These are phyloP conservation scores for Parambassis ranga DNA, from an alignment of 2,797 vertebrate genomes.

Conservation along the genomic window DNA sequence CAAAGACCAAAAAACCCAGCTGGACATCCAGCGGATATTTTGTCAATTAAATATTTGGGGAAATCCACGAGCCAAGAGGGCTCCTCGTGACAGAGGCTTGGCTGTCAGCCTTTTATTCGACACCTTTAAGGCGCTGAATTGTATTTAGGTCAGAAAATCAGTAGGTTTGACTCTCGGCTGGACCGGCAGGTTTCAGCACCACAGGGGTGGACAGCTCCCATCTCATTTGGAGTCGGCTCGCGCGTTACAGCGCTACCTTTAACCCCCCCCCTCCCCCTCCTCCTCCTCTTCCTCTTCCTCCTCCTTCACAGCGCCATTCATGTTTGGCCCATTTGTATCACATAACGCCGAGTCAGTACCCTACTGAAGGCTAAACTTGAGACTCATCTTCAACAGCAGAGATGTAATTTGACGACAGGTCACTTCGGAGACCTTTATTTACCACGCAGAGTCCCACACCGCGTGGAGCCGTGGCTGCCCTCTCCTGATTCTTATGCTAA, in stretches of 20 bases:
- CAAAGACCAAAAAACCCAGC: slow-evolving; percentile 11
- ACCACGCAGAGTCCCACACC: background rate
- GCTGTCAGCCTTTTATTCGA: background rate
- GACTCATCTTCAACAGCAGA: slow-evolving; percentile 6
- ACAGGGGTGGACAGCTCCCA: slow-evolving; percentile 59
- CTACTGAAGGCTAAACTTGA: slow-evolving; percentile 31
- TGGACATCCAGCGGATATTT: slow-evolving; percentile 21
- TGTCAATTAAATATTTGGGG: slow-evolving; percentile 21
- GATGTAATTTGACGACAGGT: slow-evolving; percentile 26
- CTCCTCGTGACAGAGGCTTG: slow-evolving; percentile 1
- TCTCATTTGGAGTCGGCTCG: slow-evolving; percentile 26
- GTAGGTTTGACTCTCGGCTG: background rate
- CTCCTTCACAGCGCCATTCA: slow-evolving; percentile 20
- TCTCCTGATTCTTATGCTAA: slow-evolving; percentile 4
- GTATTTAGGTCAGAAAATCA: slow-evolving; percentile 3
- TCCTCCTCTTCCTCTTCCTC: background rate
- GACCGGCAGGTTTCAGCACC: slow-evolving; percentile 61
- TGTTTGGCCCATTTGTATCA: slow-evolving; percentile 44
- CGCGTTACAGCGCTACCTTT: slow-evolving; percentile 10
- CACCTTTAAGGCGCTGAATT: slow-evolving; percentile 4
- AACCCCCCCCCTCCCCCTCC: background rate
- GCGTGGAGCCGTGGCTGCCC: background rate
- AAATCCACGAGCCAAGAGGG: background rate
- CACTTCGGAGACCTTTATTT: slow-evolving; percentile 15
- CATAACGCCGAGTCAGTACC: slow-evolving; percentile 38